phyloP scores from a whole-genome alignment of 2,797 vertebrate species.

The Pseudomugil gertrudae region DNA sequence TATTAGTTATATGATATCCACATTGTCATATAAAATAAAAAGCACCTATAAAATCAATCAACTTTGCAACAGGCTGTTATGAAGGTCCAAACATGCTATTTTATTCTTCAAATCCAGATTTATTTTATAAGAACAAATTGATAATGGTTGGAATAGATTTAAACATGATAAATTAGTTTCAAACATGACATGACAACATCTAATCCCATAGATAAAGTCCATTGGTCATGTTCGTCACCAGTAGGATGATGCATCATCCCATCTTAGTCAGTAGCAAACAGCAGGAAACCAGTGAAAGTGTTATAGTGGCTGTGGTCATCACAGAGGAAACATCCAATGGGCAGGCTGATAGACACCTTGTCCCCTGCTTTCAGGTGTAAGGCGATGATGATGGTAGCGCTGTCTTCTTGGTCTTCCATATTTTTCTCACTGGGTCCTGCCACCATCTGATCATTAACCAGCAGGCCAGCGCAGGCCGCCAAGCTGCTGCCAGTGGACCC shows the following conservation, averaged over 20 bases:
- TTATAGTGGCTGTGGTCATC: constrained; percentile 73
- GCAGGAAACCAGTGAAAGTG: constrained; percentile 80
- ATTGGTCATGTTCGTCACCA: constrained; percentile 3
- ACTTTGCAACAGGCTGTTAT: too few species aligned
- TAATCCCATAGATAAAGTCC: constrained; percentile 1
- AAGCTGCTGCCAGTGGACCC: background rate
- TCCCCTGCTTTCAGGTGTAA: constrained; percentile 62
- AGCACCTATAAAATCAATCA: too few species aligned
- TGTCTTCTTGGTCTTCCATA: constrained; percentile 74
- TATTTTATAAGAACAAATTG: too few species aligned
- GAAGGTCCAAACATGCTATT: too few species aligned
- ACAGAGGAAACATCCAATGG: constrained; percentile 59
- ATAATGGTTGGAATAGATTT: too few species aligned
- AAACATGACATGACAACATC: background rate
- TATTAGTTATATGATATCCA: too few species aligned
- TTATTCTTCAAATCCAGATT: background rate
- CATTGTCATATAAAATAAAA: too few species aligned
- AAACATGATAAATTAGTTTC: background rate
- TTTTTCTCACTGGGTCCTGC: constrained; percentile 43
- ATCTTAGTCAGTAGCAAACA: constrained; percentile 66
- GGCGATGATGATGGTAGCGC: constrained; percentile 51
- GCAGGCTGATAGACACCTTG: constrained; percentile 60
- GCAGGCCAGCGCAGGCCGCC: constrained; percentile 55
- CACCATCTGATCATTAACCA: constrained; percentile 44
- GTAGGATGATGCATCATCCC: constrained; percentile 20